Evolutionary conservation across 2,797 vertebrate species (phyloP).

Genomic region (Garrulus glandarius): DNA sequence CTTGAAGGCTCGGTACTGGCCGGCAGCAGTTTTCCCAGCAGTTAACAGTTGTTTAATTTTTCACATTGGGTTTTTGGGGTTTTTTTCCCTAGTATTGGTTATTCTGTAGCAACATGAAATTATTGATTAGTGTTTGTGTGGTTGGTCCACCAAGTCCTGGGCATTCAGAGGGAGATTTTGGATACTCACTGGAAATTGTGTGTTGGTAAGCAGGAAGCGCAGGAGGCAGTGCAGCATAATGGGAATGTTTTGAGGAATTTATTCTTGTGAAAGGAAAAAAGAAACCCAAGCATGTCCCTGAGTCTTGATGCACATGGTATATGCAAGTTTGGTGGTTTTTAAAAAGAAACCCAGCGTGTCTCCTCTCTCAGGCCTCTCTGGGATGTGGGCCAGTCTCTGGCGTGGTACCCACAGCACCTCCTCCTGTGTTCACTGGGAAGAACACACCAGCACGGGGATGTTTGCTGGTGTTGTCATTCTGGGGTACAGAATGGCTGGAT

Average conservation of each 20-base stretch:
- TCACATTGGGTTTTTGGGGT: background rate
- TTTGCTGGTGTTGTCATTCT: fast-evolving
- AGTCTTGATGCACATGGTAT: background rate
- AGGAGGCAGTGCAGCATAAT: background rate
- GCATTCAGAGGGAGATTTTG: background rate
- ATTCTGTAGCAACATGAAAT: background rate
- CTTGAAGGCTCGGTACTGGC: background rate
- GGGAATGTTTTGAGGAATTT: background rate
- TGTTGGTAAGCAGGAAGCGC: background rate
- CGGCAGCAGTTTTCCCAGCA: background rate
- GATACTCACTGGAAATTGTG: background rate
- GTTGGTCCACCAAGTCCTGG: background rate
- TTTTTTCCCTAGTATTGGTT: background rate
- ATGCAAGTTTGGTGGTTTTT: background rate
- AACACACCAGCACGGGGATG: fast-evolving
- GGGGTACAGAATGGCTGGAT: fast-evolving
- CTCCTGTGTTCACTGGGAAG: background rate
- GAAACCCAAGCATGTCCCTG: fast-evolving
- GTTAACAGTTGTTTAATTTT: background rate
- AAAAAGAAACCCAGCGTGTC: fast-evolving
- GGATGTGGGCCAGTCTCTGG: too few species aligned
- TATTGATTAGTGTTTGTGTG: background rate
- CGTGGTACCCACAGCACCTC: background rate
- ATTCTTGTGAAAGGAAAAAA: background rate
- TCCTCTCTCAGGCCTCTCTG: background rate